Conservation (phyloP, 1,140 invertebrate genomes). For the Calycopis cecrops region DNA sequence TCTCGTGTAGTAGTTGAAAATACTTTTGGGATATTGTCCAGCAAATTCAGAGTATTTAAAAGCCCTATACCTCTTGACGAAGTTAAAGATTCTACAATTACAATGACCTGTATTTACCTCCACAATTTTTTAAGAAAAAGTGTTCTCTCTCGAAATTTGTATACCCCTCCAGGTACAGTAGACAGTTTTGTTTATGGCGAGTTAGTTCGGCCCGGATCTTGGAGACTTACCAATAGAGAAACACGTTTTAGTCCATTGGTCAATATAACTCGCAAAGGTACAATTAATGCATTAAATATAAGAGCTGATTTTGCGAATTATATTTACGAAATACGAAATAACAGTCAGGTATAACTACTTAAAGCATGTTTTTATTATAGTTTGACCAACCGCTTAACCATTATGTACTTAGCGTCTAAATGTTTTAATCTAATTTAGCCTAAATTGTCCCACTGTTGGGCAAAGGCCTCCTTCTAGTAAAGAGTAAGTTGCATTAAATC, state of each 20-base stretch:
- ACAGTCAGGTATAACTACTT: too few relatives aligned
- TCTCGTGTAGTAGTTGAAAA: too few relatives aligned
- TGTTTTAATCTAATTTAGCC: too few relatives aligned
- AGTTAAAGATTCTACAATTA: conserved; percentile 27
- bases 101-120: too few relatives aligned
- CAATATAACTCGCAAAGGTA: conserved; percentile 25
- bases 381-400: too few relatives aligned
- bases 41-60: too few relatives aligned
- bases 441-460: too few relatives aligned
- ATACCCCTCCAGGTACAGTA: conserved; percentile 31
- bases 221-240: conserved; percentile 24
- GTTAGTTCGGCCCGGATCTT: conserved; percentile 23
- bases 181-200: conserved; percentile 16
- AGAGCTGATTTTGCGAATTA: conserved; percentile 29
- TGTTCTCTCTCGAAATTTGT: conserved; percentile 25
- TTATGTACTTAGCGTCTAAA: too few relatives aligned
- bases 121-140: conserved; percentile 46
- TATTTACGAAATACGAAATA: conserved; percentile 18
- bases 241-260: conserved; percentile 21
- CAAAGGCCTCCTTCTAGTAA: too few relatives aligned
- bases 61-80: conserved; percentile 42
- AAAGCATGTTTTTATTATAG: too few relatives aligned
- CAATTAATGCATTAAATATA: conserved; percentile 23
- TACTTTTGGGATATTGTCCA: too few relatives aligned
- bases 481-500: conserved; percentile 24